Percentiles rank a stretch among this genome's conserved stretches.
Conservation (phyloP, 2,797 vertebrate species). For the Pristis pectinata region DNA sequence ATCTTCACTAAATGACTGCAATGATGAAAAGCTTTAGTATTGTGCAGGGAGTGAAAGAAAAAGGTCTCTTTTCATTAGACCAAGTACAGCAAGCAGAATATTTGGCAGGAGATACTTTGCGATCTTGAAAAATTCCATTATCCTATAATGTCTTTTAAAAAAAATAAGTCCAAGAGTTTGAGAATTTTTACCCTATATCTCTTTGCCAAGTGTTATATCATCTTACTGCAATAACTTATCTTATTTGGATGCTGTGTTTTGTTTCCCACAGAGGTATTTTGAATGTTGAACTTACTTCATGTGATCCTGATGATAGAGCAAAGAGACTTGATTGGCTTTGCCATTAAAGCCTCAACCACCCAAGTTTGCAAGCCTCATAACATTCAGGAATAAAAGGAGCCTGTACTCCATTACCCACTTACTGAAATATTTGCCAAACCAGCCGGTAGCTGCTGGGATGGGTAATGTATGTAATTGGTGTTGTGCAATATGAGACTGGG, state of each 20-base stretch:
- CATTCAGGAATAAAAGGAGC: not conserved
- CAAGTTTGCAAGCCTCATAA: not conserved
- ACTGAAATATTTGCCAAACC: not conserved
- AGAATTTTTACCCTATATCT: not conserved
- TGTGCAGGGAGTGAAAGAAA: not conserved
- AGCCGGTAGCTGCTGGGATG: not conserved
- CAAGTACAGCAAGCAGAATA: not conserved
- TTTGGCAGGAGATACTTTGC: not conserved
- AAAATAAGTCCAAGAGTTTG: not conserved
- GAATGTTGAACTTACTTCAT: not conserved
- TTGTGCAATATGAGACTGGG: too few relatives aligned
- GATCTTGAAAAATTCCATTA: not conserved
- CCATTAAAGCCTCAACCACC: too few relatives aligned
- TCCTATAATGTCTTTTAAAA: not conserved
- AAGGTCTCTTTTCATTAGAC: not conserved
- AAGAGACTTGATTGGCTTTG: too few relatives aligned
- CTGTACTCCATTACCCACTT: not conserved
- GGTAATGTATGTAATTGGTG: too few relatives aligned
- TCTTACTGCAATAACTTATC: not conserved
- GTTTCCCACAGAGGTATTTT: slow-evolving; percentile 32
- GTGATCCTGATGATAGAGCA: not conserved
- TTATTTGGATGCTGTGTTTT: not conserved
- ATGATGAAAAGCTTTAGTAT: not conserved
- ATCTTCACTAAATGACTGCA: not conserved
- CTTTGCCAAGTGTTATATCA: not conserved